These are phyloP conservation scores for Glossophaga mutica DNA, from an alignment of 2,797 vertebrate genomes.

Conservation along the genomic window DNA sequence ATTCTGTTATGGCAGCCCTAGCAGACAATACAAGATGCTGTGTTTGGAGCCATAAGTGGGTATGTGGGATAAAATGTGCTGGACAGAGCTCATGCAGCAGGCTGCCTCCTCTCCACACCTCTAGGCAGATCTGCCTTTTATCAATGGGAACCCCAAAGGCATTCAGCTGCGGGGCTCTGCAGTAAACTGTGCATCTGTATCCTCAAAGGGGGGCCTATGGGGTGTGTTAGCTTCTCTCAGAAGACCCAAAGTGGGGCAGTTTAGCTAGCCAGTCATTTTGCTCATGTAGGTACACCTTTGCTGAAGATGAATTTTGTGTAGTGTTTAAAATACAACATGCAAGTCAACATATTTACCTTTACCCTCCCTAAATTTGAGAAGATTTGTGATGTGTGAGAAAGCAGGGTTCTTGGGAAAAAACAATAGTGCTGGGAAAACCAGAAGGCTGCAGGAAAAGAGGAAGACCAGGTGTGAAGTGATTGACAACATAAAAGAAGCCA, in stretches of 20 bases:
- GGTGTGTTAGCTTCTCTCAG: accelerated
- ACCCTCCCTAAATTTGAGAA: background rate
- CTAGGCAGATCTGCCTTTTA: too few relatives aligned
- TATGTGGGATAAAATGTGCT: background rate
- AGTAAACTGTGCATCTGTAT: accelerated
- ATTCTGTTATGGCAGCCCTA: background rate
- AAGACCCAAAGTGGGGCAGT: background rate
- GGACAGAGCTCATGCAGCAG: background rate
- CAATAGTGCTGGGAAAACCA: background rate
- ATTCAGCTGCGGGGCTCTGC: background rate
- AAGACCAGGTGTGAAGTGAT: background rate
- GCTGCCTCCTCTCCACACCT: accelerated
- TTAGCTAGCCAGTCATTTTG: background rate
- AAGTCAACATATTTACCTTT: background rate
- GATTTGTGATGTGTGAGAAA: background rate
- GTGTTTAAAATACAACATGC: background rate
- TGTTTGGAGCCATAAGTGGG: background rate
- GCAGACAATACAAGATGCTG: background rate
- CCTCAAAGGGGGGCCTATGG: accelerated
- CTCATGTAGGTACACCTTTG: background rate
- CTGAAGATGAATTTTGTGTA: background rate
- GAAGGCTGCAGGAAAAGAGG: background rate
- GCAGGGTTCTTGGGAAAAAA: background rate
- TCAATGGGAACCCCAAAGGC: background rate
- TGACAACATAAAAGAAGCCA: background rate